Conservation (phyloP, 2,113 vertebrate genomes). For the Meriones unguiculatus region DNA sequence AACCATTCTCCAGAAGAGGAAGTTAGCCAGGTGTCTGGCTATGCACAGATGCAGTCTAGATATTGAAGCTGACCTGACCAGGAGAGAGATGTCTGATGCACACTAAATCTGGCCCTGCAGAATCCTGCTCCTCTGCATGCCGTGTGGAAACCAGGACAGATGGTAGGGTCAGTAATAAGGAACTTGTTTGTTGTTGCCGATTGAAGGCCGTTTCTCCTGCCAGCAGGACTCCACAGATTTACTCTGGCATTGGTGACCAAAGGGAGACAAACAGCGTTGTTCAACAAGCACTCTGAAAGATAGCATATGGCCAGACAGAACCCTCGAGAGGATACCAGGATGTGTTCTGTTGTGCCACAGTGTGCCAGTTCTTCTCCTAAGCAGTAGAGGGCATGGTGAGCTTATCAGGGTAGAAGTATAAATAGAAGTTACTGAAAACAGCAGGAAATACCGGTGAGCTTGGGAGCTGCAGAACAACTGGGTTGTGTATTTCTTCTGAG, state of each 20-base stretch:
- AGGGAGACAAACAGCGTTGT: constrained; percentile 75
- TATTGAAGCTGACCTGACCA: constrained; percentile 48
- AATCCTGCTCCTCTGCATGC: constrained; percentile 61
- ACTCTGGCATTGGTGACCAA: constrained; percentile 79
- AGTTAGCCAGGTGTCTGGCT: not conserved
- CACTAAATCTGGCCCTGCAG: constrained; percentile 33
- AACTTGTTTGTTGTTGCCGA: constrained; percentile 77
- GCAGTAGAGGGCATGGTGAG: constrained; percentile 72
- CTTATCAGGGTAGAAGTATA: constrained; percentile 51
- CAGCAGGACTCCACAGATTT: constrained; percentile 80
- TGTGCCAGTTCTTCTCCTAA: constrained; percentile 65
- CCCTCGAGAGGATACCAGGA: constrained; percentile 62
- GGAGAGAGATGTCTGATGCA: constrained; percentile 31
- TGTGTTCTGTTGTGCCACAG: not conserved
- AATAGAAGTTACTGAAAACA: constrained; percentile 49
- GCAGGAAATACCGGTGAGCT: constrained; percentile 20
- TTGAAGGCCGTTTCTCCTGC: constrained; percentile 76
- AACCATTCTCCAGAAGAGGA: not conserved
- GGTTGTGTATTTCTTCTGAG: constrained; percentile 37
- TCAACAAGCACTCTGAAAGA: constrained; percentile 82
- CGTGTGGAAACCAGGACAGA: constrained; percentile 74
- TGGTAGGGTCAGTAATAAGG: constrained; percentile 76
- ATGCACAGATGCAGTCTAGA: constrained; percentile 17
- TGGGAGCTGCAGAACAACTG: not conserved
- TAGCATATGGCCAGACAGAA: constrained; percentile 77